phyloP scores from a whole-genome alignment of 2,797 vertebrate genomes.

The Euthynnus affinis region DNA sequence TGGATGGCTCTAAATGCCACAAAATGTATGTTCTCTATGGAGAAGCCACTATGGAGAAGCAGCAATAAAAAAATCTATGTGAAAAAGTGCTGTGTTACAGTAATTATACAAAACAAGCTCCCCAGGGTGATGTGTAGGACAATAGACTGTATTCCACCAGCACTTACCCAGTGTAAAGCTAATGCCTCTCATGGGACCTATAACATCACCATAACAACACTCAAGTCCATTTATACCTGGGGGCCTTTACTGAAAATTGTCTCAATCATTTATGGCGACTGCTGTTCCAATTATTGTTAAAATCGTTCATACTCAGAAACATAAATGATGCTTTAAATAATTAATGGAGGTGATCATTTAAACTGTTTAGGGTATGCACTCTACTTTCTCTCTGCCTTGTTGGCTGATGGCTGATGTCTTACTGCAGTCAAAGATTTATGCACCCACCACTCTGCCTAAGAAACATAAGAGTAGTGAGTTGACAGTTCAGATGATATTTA shows the following conservation, averaged over 20 bases:
- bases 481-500: constrained; percentile 12
- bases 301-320: constrained; percentile 58
- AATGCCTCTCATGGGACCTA: constrained; percentile 73
- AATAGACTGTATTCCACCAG: constrained; percentile 45
- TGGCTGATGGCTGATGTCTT: constrained; percentile 19
- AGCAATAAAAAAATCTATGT: constrained; percentile 36
- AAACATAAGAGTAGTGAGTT: not conserved
- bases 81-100: constrained; percentile 39
- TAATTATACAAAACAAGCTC: constrained; percentile 72
- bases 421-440: constrained; percentile 16
- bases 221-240: constrained; percentile 72
- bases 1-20: too few species aligned
- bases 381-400: constrained; percentile 19
- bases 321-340: constrained; percentile 70
- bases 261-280: constrained; percentile 68
- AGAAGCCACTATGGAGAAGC: too few species aligned
- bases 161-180: constrained; percentile 67
- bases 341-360: constrained; percentile 53
- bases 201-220: constrained; percentile 71
- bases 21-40: too few species aligned
- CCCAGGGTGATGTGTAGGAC: constrained; percentile 56
- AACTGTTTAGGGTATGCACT: constrained; percentile 37
- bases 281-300: constrained; percentile 66
- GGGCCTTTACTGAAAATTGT: constrained; percentile 59
- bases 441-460: not conserved